Percentiles rank a stretch among this genome's conserved stretches.
These are phyloP conservation scores for Rhamnusium bicolor DNA, from an alignment of 2,888 invertebrate genomes.

Conservation along the genomic window DNA sequence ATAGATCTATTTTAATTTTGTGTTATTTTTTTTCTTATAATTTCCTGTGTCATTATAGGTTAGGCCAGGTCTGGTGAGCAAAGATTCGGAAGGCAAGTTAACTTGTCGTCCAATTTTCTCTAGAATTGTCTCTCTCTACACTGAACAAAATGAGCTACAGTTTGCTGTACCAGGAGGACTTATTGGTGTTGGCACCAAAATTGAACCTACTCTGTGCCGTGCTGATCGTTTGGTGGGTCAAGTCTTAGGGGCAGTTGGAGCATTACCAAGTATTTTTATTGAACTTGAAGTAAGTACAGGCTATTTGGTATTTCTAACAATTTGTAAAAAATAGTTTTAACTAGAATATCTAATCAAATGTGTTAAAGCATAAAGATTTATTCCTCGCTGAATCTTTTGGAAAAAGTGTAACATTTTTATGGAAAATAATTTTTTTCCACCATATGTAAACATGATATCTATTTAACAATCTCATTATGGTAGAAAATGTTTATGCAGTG, in stretches of 20 bases:
- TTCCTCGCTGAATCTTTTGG: too few relatives aligned
- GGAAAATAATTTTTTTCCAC: too few relatives aligned
- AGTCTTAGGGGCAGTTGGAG: constrained; percentile 92
- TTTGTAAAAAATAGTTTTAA: too few relatives aligned
- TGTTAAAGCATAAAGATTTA: too few relatives aligned
- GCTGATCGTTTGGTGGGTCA: constrained; percentile 99
- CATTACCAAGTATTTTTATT: constrained; percentile 96
- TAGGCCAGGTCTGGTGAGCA: constrained; percentile 96
- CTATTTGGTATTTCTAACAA: too few relatives aligned
- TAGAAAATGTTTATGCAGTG: too few relatives aligned
- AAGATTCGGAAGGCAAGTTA: constrained; percentile 95
- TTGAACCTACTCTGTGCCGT: constrained; percentile 98
- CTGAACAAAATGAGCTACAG: constrained; percentile 98
- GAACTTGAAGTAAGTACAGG: constrained; percentile 91
- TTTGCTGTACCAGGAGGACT: constrained; percentile 99
- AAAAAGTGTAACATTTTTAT: too few relatives aligned
- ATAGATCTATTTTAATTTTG: neutral
- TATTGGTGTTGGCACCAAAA: constrained; percentile 99
- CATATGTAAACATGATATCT: too few relatives aligned
- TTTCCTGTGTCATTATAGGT: constrained; percentile 69
- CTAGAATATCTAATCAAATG: too few relatives aligned
- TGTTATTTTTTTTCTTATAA: neutral
- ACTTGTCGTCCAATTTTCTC: constrained; percentile 98
- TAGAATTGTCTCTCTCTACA: constrained; percentile 95
- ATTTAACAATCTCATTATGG: too few relatives aligned